These are phyloP conservation scores for Crotophaga sulcirostris DNA, from an alignment of 2,113 vertebrate species.

Conservation along the genomic window DNA sequence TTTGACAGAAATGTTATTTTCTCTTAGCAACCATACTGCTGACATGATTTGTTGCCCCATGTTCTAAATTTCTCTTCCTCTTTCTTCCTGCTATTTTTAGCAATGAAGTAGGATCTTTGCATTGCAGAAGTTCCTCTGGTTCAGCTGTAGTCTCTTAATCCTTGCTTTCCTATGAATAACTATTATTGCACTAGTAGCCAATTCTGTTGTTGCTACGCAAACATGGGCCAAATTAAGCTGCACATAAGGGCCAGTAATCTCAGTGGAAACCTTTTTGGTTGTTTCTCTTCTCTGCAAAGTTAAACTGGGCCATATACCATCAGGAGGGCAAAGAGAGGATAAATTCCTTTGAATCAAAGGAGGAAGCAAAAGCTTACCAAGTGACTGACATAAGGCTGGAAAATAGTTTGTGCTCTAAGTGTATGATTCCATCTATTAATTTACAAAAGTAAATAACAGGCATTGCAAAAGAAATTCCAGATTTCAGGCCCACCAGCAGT, in stretches of 20 bases:
- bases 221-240: neutral
- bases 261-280: neutral
- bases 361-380: neutral
- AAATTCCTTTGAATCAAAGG: neutral
- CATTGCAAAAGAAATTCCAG: conserved; percentile 10
- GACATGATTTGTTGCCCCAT: neutral
- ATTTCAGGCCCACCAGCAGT: neutral
- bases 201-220: neutral
- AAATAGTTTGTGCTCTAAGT: conserved; percentile 1
- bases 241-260: neutral
- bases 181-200: neutral
- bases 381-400: neutral
- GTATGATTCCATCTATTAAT: neutral
- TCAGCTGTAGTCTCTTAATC: neutral
- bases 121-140: neutral
- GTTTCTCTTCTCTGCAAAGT: neutral
- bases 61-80: conserved; percentile 9
- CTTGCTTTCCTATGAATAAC: neutral
- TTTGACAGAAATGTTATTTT: neutral
- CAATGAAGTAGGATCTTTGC: neutral
- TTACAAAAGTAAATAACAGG: neutral
- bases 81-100: conserved; percentile 23
- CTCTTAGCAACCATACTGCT: neutral
- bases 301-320: neutral
- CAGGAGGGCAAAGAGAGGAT: neutral